Conservation (phyloP, 2,113 vertebrate species). For the Chitala chitala region DNA sequence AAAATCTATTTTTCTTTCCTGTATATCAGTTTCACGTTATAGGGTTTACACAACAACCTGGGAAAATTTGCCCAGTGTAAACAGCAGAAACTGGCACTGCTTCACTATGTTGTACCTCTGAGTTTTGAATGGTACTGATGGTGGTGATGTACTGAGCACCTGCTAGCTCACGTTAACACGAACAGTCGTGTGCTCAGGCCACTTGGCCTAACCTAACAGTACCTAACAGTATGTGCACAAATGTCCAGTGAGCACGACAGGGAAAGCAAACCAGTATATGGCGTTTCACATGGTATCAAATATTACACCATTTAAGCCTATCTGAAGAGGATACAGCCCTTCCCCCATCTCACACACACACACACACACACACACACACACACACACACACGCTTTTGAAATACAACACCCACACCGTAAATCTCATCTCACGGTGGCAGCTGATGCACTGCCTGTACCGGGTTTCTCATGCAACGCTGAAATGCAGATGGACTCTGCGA, state of each 20-base stretch:
- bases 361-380: neutral
- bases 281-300: neutral
- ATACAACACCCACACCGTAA: slow-evolving; percentile 6
- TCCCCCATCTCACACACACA: slow-evolving; percentile 3
- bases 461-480: neutral
- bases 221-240: neutral
- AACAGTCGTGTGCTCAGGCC: too few species aligned
- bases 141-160: too few species aligned
- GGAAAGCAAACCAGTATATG: neutral
- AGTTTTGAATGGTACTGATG: too few species aligned
- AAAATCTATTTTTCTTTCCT: too few species aligned
- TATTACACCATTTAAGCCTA: neutral
- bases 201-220: too few species aligned
- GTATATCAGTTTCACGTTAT: too few species aligned
- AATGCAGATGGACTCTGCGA: neutral
- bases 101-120: too few species aligned
- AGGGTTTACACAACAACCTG: too few species aligned
- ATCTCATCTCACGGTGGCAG: neutral
- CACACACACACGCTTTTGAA: slow-evolving; percentile 14
- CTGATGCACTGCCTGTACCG: slow-evolving; percentile 1
- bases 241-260: neutral
- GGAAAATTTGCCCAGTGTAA: too few species aligned
- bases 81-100: too few species aligned
- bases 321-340: neutral
- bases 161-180: too few species aligned